phyloP scores from a whole-genome alignment of 2,888 invertebrate genomes.

The Idaea biselata region DNA sequence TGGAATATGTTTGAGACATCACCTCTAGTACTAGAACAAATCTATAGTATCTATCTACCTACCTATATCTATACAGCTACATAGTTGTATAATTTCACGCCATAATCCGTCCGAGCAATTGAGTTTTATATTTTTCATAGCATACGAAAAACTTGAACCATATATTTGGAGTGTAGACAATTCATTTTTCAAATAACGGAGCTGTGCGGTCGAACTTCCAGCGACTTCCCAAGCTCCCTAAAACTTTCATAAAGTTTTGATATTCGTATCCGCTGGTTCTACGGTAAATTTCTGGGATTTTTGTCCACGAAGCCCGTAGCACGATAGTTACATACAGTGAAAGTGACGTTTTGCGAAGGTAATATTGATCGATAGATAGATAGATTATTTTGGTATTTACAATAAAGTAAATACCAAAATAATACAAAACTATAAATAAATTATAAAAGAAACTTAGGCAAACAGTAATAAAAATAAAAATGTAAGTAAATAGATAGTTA shows the following conservation, averaged over 20 bases:
- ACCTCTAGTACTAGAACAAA: too few relatives aligned
- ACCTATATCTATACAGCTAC: background rate
- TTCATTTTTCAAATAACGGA: slow-evolving; percentile 75
- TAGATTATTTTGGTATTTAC: too few relatives aligned
- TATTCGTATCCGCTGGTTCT: slow-evolving; percentile 65
- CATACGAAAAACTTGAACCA: slow-evolving; percentile 56
- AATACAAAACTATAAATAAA: too few relatives aligned
- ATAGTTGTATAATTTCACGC: background rate
- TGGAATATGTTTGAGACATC: too few relatives aligned
- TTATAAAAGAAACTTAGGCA: too few relatives aligned
- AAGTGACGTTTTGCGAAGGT: too few relatives aligned
- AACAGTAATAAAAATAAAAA: too few relatives aligned
- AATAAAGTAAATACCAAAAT: too few relatives aligned
- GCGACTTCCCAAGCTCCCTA: slow-evolving; percentile 50
- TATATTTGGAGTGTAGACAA: slow-evolving; percentile 75
- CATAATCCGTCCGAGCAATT: slow-evolving; percentile 30
- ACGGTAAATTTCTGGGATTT: slow-evolving; percentile 32
- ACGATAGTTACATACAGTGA: too few relatives aligned
- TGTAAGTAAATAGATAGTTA: too few relatives aligned
- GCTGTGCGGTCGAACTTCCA: slow-evolving; percentile 51
- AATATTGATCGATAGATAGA: too few relatives aligned
- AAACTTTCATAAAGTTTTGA: slow-evolving; percentile 60
- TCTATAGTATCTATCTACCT: background rate
- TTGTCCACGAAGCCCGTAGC: background rate
- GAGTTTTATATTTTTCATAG: slow-evolving; percentile 57